Conservation (phyloP, 2,888 invertebrate species). For the Sepiola atlantica region DNA sequence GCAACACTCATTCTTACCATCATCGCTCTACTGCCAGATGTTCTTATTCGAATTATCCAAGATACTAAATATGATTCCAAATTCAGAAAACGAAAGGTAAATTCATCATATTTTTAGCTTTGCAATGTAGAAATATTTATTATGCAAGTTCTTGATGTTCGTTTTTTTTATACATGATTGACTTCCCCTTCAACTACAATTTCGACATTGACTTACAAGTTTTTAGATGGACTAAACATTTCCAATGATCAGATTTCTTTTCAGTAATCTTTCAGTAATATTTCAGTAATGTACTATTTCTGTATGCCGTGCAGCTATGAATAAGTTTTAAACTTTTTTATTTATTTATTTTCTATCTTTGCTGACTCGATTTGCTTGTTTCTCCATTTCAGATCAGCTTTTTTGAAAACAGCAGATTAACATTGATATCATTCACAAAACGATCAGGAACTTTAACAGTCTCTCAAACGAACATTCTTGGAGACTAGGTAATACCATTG, state of each 20-base stretch:
- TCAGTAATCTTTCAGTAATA: too few relatives aligned
- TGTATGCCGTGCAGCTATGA: neutral
- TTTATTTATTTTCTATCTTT: neutral
- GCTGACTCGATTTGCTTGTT: neutral
- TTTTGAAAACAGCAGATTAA: constrained; percentile 53
- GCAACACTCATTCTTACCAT: constrained; percentile 62
- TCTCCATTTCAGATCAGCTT: constrained; percentile 44
- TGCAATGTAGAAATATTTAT: neutral
- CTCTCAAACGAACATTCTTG: constrained; percentile 58
- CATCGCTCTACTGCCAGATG: constrained; percentile 69
- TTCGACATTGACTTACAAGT: too few relatives aligned
- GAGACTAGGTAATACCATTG: constrained; percentile 48
- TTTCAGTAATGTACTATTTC: neutral
- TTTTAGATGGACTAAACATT: too few relatives aligned
- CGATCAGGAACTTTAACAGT: constrained; percentile 64
- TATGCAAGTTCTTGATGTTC: neutral
- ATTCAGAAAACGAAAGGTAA: constrained; percentile 39
- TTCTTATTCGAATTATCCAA: constrained; percentile 58
- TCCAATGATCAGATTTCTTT: too few relatives aligned
- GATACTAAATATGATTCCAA: constrained; percentile 25
- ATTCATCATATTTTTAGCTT: neutral
- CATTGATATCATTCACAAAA: constrained; percentile 62
- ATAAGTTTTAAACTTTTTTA: too few relatives aligned
- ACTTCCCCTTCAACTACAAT: too few relatives aligned
- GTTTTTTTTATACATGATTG: too few relatives aligned